Percentiles rank a stretch among this genome's conserved stretches.
These are phyloP conservation scores for Anseranas semipalmata DNA, from an alignment of 2,113 vertebrate genomes.

Conservation along the genomic window DNA sequence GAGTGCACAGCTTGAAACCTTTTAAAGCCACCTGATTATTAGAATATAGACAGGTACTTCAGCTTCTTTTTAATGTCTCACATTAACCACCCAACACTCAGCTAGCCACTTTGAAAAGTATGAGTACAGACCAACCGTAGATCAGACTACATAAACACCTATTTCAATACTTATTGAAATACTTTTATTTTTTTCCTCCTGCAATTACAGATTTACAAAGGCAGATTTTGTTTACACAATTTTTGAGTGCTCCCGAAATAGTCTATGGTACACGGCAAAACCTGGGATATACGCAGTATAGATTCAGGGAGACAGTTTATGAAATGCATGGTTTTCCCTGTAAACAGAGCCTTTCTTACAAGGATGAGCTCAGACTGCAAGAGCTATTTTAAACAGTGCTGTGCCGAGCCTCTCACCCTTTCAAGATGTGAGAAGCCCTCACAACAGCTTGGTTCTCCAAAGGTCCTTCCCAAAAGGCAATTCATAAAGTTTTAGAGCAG, in stretches of 20 bases:
- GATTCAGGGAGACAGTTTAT: neutral
- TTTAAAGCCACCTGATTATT: slow-evolving; percentile 15
- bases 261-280: neutral
- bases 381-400: neutral
- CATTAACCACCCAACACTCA: neutral
- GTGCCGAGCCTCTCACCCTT: neutral
- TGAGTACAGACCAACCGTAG: neutral
- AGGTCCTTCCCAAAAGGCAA: neutral
- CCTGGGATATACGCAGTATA: neutral
- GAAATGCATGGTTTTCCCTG: neutral
- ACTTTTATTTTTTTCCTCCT: neutral
- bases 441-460: neutral
- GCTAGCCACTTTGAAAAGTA: neutral
- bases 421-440: neutral
- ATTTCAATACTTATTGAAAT: neutral
- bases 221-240: neutral
- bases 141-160: neutral
- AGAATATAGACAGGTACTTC: neutral
- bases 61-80: neutral
- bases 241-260: neutral
- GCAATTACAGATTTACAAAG: neutral
- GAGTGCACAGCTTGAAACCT: neutral
- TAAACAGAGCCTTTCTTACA: neutral
- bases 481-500: neutral
- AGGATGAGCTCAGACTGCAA: neutral